A percentile compares a stretch with the other conserved stretches of the same genome.
These are phyloP conservation scores for Pogonocherus hispidulus DNA, from an alignment of 2,888 invertebrate genomes.

Conservation along the genomic window DNA sequence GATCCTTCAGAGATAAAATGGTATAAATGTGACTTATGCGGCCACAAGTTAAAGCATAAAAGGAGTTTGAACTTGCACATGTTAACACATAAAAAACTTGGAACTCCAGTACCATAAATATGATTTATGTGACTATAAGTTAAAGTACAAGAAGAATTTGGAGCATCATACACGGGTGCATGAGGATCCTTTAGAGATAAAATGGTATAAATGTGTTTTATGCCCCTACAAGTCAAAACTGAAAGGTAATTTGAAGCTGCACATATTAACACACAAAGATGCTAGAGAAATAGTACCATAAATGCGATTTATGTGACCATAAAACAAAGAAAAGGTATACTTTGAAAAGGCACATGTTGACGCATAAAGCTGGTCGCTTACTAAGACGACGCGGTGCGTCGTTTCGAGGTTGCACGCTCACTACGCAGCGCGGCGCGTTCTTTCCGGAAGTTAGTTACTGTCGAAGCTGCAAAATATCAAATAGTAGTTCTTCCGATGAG, in stretches of 20 bases:
- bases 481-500: too few species aligned
- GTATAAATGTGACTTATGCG: conserved; percentile 8
- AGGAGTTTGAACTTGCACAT: neutral
- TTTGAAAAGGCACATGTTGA: conserved; percentile 1
- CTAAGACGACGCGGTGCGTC: too few species aligned
- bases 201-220: conserved; percentile 2
- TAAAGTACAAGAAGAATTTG: too few species aligned
- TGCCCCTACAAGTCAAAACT: conserved; percentile 13
- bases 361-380: too few species aligned
- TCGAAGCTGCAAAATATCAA: too few species aligned
- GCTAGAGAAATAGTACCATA: neutral
- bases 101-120: conserved; percentile 5
- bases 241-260: conserved; percentile 2
- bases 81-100: neutral
- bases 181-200: neutral
- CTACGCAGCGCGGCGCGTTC: too few species aligned
- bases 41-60: conserved; percentile 10
- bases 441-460: too few species aligned
- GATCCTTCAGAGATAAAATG: neutral
- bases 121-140: neutral
- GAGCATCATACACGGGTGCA: too few species aligned
- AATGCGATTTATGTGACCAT: conserved; percentile 13
- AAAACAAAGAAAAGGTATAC: conserved; percentile 7
- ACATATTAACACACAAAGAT: neutral
- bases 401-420: too few species aligned